Evolutionary conservation across 2,888 invertebrate species (phyloP).

Genomic region (Rhingia rostrata): DNA sequence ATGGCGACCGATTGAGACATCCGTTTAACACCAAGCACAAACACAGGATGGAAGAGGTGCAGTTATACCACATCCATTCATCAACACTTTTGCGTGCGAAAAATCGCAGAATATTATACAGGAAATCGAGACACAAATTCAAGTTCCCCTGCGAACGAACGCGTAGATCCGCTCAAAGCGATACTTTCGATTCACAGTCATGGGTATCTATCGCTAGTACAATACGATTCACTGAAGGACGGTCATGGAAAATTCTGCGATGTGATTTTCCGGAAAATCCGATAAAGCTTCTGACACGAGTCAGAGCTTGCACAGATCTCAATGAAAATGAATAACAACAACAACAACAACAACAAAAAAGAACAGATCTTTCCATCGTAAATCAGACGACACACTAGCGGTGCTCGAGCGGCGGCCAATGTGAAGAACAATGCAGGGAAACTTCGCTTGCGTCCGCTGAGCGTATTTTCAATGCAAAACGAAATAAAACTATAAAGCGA

Average conservation of each 20-base stretch:
- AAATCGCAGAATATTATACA: slow-evolving; percentile 17
- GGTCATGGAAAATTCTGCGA: slow-evolving; percentile 51
- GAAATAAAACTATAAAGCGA: slow-evolving; percentile 22
- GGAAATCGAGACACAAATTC: slow-evolving; percentile 59
- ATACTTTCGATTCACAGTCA: not conserved
- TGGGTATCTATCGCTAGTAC: slow-evolving; percentile 5
- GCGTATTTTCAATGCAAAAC: slow-evolving; percentile 43
- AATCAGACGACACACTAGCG: slow-evolving; percentile 54
- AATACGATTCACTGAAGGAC: slow-evolving; percentile 25
- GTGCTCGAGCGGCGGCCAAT: slow-evolving; percentile 14
- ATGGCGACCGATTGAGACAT: slow-evolving; percentile 65
- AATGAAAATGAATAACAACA: not conserved
- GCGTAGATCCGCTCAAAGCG: slow-evolving; percentile 55
- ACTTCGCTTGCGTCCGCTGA: slow-evolving; percentile 36
- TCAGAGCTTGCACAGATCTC: slow-evolving; percentile 19
- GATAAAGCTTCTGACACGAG: slow-evolving; percentile 57
- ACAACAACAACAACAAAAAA: slow-evolving; percentile 2
- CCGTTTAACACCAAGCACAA: slow-evolving; percentile 35
- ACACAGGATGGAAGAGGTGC: slow-evolving; percentile 47
- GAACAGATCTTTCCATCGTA: slow-evolving; percentile 43
- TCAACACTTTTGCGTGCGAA: slow-evolving; percentile 61
- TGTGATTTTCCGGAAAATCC: slow-evolving; percentile 70
- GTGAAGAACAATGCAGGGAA: slow-evolving; percentile 57
- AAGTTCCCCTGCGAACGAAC: slow-evolving; percentile 26
- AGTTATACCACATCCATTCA: slow-evolving; percentile 25